Evolutionary conservation across 2,888 invertebrate genomes (phyloP).

Genomic region (Cenopis cana): DNA sequence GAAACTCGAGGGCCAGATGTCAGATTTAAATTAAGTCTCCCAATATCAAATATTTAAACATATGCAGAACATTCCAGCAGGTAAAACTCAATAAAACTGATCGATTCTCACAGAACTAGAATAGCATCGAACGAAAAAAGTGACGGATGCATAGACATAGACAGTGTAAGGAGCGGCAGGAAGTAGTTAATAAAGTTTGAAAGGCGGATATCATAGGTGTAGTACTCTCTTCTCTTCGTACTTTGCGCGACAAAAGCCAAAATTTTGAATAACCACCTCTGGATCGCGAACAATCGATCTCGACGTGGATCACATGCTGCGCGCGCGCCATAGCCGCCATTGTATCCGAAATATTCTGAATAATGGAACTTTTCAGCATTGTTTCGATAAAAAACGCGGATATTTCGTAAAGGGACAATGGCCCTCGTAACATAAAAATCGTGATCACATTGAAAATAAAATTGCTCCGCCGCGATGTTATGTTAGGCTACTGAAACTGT

Average conservation of each 20-base stretch:
- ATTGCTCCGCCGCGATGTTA: slow-evolving; percentile 31
- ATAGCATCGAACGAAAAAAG: slow-evolving; percentile 47
- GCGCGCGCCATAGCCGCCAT: slow-evolving; percentile 75
- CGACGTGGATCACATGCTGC: slow-evolving; percentile 77
- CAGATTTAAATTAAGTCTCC: background rate
- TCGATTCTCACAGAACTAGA: slow-evolving; percentile 12
- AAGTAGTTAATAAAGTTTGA: slow-evolving; percentile 69
- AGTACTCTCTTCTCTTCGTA: slow-evolving; percentile 70
- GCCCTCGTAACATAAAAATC: slow-evolving; percentile 63
- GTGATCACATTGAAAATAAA: slow-evolving; percentile 53
- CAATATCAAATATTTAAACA: background rate
- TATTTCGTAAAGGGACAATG: slow-evolving; percentile 75
- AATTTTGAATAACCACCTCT: slow-evolving; percentile 75
- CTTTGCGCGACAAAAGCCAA: slow-evolving; percentile 71
- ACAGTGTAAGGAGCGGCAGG: slow-evolving; percentile 65
- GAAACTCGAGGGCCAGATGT: slow-evolving; percentile 12
- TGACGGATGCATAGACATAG: slow-evolving; percentile 50
- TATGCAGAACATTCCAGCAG: background rate
- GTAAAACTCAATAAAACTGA: background rate
- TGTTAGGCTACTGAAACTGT: slow-evolving; percentile 23
- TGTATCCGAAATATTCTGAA: slow-evolving; percentile 75
- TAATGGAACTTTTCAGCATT: slow-evolving; percentile 78
- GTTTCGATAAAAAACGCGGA: slow-evolving; percentile 75
- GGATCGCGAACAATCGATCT: slow-evolving; percentile 77
- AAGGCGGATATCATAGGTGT: slow-evolving; percentile 71